A percentile compares a stretch with the other conserved stretches of the same genome.
Conservation (phyloP, 2,113 vertebrate genomes). For the Galeopterus variegatus region DNA sequence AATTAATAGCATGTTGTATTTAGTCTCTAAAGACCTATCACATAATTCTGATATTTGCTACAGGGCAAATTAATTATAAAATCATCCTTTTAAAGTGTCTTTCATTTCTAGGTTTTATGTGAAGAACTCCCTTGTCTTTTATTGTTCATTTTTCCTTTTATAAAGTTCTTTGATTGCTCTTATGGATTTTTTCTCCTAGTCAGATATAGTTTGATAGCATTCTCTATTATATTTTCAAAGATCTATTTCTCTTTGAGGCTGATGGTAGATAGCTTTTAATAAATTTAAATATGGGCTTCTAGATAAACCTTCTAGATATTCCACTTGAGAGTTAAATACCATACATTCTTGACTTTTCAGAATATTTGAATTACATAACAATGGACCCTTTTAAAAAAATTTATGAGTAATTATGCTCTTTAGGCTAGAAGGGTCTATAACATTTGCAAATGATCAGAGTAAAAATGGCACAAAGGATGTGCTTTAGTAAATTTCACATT, state of each 20-base stretch:
- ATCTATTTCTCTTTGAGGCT: constrained; percentile 45
- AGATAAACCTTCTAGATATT: neutral
- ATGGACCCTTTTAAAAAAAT: neutral
- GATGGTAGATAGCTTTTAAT: constrained; percentile 20
- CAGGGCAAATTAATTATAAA: constrained; percentile 68
- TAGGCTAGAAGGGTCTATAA: neutral
- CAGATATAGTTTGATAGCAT: neutral
- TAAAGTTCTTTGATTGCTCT: constrained; percentile 49
- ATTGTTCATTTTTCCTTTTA: constrained; percentile 56
- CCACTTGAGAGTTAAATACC: neutral
- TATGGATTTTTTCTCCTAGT: constrained; percentile 25
- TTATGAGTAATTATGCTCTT: constrained; percentile 53
- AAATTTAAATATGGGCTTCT: constrained; percentile 36
- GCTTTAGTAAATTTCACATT: too few species aligned
- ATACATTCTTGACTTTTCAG: constrained; percentile 1
- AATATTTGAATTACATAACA: constrained; percentile 54
- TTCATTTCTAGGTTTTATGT: constrained; percentile 35
- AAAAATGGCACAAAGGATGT: neutral
- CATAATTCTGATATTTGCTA: constrained; percentile 69
- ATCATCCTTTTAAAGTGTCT: constrained; percentile 58
- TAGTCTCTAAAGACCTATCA: constrained; percentile 48
- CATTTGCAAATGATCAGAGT: constrained; percentile 36
- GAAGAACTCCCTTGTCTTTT: constrained; percentile 54
- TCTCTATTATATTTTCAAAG: constrained; percentile 53
- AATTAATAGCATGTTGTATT: constrained; percentile 61